Evolutionary conservation across 2,113 vertebrate species (phyloP), one percentile per base, ranked within the genome.

Genomic region (Cepphus grylle): DNA sequence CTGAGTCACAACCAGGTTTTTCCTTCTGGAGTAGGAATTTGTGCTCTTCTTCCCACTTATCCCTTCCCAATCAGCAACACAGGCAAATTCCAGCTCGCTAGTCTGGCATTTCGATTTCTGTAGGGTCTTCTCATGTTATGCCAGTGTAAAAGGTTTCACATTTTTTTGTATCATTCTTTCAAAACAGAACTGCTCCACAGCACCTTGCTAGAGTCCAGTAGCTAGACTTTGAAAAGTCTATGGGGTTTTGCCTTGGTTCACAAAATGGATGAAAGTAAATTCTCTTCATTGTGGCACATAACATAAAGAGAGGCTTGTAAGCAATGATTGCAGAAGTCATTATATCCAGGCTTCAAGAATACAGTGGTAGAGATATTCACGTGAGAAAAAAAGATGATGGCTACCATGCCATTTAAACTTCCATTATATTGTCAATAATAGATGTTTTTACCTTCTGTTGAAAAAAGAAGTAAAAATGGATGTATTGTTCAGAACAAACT

Each of bases 1-100:
- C 91, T 98, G 98, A 98, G 90, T 98, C 97, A 98, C 81, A 47
- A 82, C 17, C 67, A 95, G 92, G 89, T 97, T 97, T 97, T 98
- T 97, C 95, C 91, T 98, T 96, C 90, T 95, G 86, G 80, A 97
- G 94, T 70, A 96, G 88, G 82, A 97, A 97, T 97, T 95, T 97
- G 90, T 96, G 82, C 94, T 97, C 83, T 87, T 86, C 76, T 94
- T 95, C 90, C 26, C 42, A 58, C 77, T 96, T 95, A 86, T 96
- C 85, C 80, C 17, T 71, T 95, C 61, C 26, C 97, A 91, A 89
- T 96, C 89, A 96, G 96, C 84, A 97, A 90, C 1, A 14, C 84
- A 82, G 70, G 72, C 84, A 79, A 85, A 91, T 95, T 97, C 90
- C 90, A 87, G 9, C 19, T 91, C 9, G 8, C 49, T 87, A 61